Base-by-base conservation (phyloP, 2,113 vertebrate species). In the Nesogale talazaci region DNA sequence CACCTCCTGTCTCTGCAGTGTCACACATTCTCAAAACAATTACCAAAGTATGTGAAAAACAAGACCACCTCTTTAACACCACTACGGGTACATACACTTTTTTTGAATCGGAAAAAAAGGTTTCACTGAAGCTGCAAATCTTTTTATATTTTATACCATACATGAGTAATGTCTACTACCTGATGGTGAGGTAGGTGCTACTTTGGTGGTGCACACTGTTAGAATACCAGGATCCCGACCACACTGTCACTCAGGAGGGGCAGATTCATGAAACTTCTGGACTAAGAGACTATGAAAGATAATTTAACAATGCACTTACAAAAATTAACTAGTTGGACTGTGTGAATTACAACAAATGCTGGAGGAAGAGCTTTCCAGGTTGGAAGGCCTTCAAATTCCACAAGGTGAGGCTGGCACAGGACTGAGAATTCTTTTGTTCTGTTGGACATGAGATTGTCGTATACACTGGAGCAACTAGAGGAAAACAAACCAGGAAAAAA, bases 21-120 rank as follows among this genome's bases (percentile, higher is more conserved):
- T 17, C 36, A 74, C 69, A 76, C 27, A 77, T 91, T 94, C 59
- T 80, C 31, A 72, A 88, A 93, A 75, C 22, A 89, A 94, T 9
- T 31, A n/a, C 46, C 75, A 38, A 67, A 84, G 90, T 83, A 67
- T 31, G 72, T 34, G 23, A 91, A 90, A 89, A 76, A 23, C 22
- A 80, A 85, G 63, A 2, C 29, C 12, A 61, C 0, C 17, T 76
- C 34, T 93, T 27, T 61, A n/a, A 46, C 40, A 89, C 75, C 42
- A 46, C 20, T 59, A 82, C 22, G 78, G 46, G 46, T 15, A 31
- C 52, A 70, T 20, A 84, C 1, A 70, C 34, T 4, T 7, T 31
- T 92, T 82, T 80, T 61, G 40, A 93, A 76, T 42, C 4, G 81
- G 65, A 88, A 83, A 17, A 3, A 20, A 61, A 0, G 23, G 23